Conservation (phyloP, 2,797 vertebrate species). For the Echeneis naucrates region DNA sequence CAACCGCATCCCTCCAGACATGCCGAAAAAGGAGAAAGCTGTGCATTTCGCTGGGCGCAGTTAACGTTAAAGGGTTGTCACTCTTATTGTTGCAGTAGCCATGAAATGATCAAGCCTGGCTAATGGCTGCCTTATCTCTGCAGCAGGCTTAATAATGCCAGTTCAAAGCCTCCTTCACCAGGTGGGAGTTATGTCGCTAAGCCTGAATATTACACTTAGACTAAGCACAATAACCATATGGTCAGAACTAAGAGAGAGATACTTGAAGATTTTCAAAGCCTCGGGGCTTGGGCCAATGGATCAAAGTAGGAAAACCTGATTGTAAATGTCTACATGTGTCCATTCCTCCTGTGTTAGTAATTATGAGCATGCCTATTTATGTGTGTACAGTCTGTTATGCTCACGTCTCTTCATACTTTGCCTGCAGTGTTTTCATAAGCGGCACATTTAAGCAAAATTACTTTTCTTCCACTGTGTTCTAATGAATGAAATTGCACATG, state of each 20-base stretch:
- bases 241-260: constrained; percentile 46
- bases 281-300: constrained; percentile 42
- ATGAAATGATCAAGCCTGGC: constrained; percentile 73
- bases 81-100: constrained; percentile 71
- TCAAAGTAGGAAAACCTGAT: constrained; percentile 70
- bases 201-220: constrained; percentile 67
- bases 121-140: constrained; percentile 79
- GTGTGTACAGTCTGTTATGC: constrained; percentile 43
- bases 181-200: constrained; percentile 77
- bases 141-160: constrained; percentile 70
- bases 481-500: constrained; percentile 63
- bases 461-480: constrained; percentile 47
- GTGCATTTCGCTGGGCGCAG: constrained; percentile 42
- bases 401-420: constrained; percentile 35
- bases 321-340: constrained; percentile 74
- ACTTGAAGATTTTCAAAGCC: constrained; percentile 63
- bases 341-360: constrained; percentile 53
- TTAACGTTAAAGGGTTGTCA: constrained; percentile 57
- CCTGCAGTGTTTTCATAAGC: constrained; percentile 73
- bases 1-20: constrained; percentile 57
- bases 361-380: constrained; percentile 52
- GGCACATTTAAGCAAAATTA: constrained; percentile 44
- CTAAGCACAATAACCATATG: constrained; percentile 67
- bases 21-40: constrained; percentile 48
- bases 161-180: constrained; percentile 70